Evolutionary conservation across 2,113 vertebrate species (phyloP).

Genomic region (Merops nubicus): DNA sequence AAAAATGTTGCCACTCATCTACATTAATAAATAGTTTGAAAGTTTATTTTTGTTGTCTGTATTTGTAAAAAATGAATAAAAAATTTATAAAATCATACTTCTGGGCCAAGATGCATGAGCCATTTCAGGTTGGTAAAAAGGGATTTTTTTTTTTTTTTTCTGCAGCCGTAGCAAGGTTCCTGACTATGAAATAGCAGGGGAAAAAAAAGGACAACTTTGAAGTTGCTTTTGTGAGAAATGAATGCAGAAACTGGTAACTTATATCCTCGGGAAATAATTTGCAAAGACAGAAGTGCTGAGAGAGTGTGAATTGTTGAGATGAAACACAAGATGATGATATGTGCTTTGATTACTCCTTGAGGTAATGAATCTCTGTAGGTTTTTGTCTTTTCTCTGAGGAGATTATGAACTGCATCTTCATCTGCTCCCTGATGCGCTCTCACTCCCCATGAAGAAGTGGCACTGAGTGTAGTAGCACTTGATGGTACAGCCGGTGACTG

Average conservation of each 20-base stretch:
- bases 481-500: rapidly evolving
- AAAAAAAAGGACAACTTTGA: background rate
- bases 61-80: background rate
- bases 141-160: background rate
- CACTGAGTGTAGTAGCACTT: rapidly evolving
- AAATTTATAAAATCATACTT: background rate
- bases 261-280: background rate
- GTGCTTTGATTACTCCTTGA: background rate
- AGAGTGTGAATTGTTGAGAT: background rate
- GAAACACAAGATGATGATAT: background rate
- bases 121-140: background rate
- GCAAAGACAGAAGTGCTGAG: background rate
- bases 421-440: background rate
- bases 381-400: background rate
- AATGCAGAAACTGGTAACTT: background rate
- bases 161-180: background rate
- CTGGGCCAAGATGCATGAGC: background rate
- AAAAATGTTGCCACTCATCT: background rate
- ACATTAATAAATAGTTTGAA: background rate
- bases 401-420: background rate
- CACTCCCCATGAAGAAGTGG: rapidly evolving
- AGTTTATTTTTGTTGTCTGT: background rate
- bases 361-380: background rate
- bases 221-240: constrained; percentile 1
- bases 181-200: background rate